Conservation (phyloP, 2,113 vertebrate genomes). For the Cyanoramphus novaezelandiae region DNA sequence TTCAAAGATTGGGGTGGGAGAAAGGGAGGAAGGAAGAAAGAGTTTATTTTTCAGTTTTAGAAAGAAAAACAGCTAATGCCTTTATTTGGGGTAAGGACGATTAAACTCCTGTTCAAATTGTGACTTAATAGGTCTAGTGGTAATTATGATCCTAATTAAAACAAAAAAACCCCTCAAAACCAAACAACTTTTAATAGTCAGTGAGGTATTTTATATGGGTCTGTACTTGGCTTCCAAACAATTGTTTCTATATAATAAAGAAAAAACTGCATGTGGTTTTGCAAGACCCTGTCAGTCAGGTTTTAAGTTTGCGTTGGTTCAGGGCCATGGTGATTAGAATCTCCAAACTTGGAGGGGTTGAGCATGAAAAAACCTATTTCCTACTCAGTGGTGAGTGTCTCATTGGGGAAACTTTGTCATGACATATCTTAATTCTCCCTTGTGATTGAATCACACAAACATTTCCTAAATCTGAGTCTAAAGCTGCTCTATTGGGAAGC, state of each 20-base stretch:
- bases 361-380: constrained; percentile 44
- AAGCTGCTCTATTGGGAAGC: constrained; percentile 38
- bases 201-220: constrained; percentile 34
- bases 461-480: constrained; percentile 5
- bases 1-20: background rate
- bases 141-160: constrained; percentile 54
- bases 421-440: constrained; percentile 46
- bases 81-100: background rate
- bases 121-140: constrained; percentile 31
- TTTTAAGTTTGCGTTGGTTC: constrained; percentile 51
- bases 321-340: constrained; percentile 30
- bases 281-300: constrained; percentile 58
- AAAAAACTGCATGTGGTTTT: constrained; percentile 53
- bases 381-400: constrained; percentile 4
- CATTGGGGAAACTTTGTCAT: constrained; percentile 24
- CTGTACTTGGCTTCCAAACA: constrained; percentile 47
- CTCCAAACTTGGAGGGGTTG: background rate
- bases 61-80: constrained; percentile 21
- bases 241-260: constrained; percentile 46
- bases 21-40: background rate
- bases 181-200: constrained; percentile 35
- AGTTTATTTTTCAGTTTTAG: background rate
- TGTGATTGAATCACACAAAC: constrained; percentile 2
- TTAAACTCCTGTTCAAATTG: constrained; percentile 21
- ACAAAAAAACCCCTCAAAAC: background rate